Base-by-base conservation (phyloP, 2,113 vertebrate genomes). In the Tetrax tetrax region DNA sequence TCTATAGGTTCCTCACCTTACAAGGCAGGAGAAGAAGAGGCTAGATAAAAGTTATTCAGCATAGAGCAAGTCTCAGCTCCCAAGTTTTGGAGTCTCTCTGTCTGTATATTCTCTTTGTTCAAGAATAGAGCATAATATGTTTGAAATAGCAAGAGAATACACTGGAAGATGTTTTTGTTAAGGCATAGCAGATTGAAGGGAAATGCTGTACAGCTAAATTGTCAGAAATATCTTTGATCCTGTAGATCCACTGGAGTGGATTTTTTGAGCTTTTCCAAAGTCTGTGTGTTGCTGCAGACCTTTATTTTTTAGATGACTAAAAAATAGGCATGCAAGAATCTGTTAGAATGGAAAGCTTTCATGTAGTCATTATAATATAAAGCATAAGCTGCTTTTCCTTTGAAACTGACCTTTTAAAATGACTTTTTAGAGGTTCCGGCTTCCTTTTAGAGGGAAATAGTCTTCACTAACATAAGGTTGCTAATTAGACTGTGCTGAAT, bases 351-450 rank as follows among this genome's bases (percentile, higher is more conserved):
- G 57, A 93, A 80, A 76, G 64, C 33, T 87, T 96, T 76, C 28
- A 68, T 84, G 83, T 68, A 74, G 38, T 37, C 56, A 88, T 60
- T 68, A 25, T 22, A 86, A 54, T 57, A 81, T 24, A 69, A 86
- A 64, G n/a, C 33, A 68, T 68, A 80, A 88, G 38, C 29, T 66
- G 25, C 28, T 82, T 92, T 83, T 93, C 20, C 45, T 96, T 86
- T 92, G n/a, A 92, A 96, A 92, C 5, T 43, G 60, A 83, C 47
- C 31, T 87, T 81, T 89, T 64, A 88, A 90, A 93, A 92, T 81
- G 3, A 95, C 54, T 80, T 86, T 95, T 92, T 57, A 90, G 51
- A 78, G 21, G 51, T 75, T 78, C 54, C 47, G 23, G 41, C 15
- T 91, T 88, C 47, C 86, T 77, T 56, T 90, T 78, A 37, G 24